Base-by-base conservation (phyloP, 2,888 invertebrate species). In the Patella caerulea region DNA sequence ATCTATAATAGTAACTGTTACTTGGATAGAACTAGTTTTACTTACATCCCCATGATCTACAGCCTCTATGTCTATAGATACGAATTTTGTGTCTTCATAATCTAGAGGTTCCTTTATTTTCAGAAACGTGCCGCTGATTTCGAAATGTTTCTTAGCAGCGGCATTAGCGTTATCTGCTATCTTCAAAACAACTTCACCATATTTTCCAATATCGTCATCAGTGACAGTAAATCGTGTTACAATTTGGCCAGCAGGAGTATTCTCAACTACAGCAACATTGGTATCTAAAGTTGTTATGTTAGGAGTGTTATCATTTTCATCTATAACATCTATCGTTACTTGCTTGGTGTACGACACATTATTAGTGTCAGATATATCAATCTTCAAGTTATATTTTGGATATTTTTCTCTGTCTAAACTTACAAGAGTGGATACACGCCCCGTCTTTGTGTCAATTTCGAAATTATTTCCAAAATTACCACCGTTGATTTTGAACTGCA, bases 261-360 rank as follows among this genome's bases (percentile, higher is more conserved):
- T 81, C 75, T 89, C 88, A 0, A 80, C 81, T 0, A 88, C 80
- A 52, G 71, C 17, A 2, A 83, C 73, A 3, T 78, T 79, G 29
- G 81, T 78, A 1, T 82, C 55, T 5, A 83, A 77, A 0, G 79
- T 70, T 0, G 78, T 73, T 81, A 87, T 86, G 0, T 73, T 29
- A 12, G 88, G 88, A 0, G 72, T 75, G 72, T 84, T 81, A 75
- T 89, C 88, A 72, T 89, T 89, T 11, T 85, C 79, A 72, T 88
- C 86, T n/a, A 76, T 81, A 9, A 89, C 82, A 45, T 72, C 74
- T 24, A 84, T 76, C 55, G 82, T 74, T 14, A 83, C 80, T 76
- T 75, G 73, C 17, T 82, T 74, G 56, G 82, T 79, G 15, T 79
- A 81, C 24, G 69, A 75, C 14, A 81, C 53, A n/a, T 79, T 73